Conservation (phyloP, 1,140 invertebrate genomes). For the Agraylea sexmaculata region DNA sequence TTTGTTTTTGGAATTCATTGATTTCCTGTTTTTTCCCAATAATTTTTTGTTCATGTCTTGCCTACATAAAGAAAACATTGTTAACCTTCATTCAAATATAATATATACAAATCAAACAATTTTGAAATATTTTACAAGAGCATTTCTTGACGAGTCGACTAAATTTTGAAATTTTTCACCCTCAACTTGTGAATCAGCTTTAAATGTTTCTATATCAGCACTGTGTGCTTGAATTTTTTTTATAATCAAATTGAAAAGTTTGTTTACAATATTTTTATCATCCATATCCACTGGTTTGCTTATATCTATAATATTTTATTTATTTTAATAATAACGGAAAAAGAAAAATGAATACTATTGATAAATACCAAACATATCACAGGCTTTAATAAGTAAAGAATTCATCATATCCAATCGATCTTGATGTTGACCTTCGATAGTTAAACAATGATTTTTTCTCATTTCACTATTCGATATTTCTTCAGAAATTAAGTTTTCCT, state of each 20-base stretch:
- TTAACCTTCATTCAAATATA: not conserved
- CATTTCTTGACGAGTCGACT: constrained; percentile 35
- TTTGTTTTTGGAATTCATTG: constrained; percentile 28
- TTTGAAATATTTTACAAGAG: constrained; percentile 23
- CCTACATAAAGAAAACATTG: constrained; percentile 23
- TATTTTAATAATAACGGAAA: not conserved
- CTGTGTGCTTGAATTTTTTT: constrained; percentile 33
- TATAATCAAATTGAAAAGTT: constrained; percentile 27
- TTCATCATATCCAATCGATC: constrained; percentile 18
- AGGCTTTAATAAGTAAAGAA: not conserved
- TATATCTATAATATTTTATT: constrained; percentile 6
- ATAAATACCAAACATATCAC: constrained; percentile 5
- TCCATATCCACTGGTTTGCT: constrained; percentile 14
- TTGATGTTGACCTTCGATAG: constrained; percentile 37
- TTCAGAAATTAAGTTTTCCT: constrained; percentile 34
- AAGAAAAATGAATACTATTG: constrained; percentile 1
- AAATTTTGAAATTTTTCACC: constrained; percentile 37
- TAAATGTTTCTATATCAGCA: constrained; percentile 29
- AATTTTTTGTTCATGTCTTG: constrained; percentile 37
- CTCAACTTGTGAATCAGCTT: constrained; percentile 30
- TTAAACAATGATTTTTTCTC: constrained; percentile 31
- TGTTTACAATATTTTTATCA: constrained; percentile 24
- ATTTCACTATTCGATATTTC: constrained; percentile 33
- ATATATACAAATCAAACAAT: not conserved
- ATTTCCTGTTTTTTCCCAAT: constrained; percentile 31